Conservation (phyloP, 1,140 invertebrate genomes). For the Drosophila punjabiensis region DNA sequence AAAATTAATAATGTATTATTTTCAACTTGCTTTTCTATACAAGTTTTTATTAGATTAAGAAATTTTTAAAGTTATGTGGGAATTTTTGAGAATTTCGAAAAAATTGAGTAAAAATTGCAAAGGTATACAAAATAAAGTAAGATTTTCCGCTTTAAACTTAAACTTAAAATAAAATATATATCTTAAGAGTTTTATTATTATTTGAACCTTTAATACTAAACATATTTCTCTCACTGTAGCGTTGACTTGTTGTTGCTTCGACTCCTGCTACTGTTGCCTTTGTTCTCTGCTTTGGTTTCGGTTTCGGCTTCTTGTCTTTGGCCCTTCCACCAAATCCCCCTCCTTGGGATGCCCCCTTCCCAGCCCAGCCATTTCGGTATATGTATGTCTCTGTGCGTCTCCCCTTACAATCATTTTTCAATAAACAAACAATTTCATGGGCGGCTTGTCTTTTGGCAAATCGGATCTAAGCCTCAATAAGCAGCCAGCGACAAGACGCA, state of each 20-base stretch:
- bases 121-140: no score
- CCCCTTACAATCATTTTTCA: constrained; percentile 79
- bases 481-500: constrained; percentile 81
- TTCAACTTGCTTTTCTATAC: no score
- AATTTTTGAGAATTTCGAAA: no score
- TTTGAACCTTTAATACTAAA: background rate
- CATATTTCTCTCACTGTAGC: constrained; percentile 23
- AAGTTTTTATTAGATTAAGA: no score
- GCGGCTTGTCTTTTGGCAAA: constrained; percentile 79
- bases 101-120: no score
- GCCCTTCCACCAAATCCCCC: constrained; percentile 43
- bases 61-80: no score
- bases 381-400: constrained; percentile 7
- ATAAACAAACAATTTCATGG: constrained; percentile 84
- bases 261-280: constrained; percentile 46
- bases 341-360: constrained; percentile 13
- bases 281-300: constrained; percentile 50
- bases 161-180: background rate
- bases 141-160: background rate
- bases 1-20: background rate
- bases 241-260: constrained; percentile 35
- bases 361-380: background rate
- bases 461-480: constrained; percentile 84
- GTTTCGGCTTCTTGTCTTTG: constrained; percentile 44
- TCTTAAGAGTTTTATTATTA: background rate